Evolutionary conservation across 2,888 invertebrate genomes (phyloP).

Genomic region (Pterobdella sp.): DNA sequence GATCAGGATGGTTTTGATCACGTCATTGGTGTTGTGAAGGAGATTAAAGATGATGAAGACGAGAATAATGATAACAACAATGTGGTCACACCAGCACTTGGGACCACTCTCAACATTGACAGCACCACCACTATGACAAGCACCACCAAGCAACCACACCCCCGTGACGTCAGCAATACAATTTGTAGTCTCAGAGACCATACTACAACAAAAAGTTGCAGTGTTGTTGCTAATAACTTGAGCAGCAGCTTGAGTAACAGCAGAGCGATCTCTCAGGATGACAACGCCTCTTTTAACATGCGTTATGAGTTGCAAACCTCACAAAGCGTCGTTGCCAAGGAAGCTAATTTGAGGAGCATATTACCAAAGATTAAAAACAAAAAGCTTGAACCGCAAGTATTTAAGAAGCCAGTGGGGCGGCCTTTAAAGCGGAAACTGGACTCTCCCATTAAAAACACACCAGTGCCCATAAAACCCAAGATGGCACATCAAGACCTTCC

Average conservation of each 20-base stretch:
- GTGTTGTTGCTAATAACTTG: not conserved
- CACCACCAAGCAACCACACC: no score
- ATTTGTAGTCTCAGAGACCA: no score
- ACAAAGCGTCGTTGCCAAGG: not conserved
- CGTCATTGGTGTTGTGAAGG: not conserved
- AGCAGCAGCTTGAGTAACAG: not conserved
- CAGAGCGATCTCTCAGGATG: not conserved
- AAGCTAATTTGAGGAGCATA: not conserved
- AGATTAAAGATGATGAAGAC: constrained; percentile 5
- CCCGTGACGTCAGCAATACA: no score
- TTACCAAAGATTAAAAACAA: not conserved
- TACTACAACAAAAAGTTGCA: not conserved
- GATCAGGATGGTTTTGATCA: not conserved
- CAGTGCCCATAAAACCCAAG: constrained; percentile 5
- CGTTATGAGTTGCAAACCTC: not conserved
- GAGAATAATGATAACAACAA: not conserved
- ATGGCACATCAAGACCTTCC: not conserved
- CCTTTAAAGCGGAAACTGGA: not conserved
- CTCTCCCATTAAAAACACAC: not conserved
- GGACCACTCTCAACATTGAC: no score
- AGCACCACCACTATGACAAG: no score
- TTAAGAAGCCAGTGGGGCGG: constrained; percentile 5
- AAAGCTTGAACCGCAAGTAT: no score
- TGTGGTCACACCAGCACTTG: not conserved
- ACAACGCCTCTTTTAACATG: constrained; percentile 1